Conservation (phyloP, 2,888 invertebrate species). For the Theretra japonica region DNA sequence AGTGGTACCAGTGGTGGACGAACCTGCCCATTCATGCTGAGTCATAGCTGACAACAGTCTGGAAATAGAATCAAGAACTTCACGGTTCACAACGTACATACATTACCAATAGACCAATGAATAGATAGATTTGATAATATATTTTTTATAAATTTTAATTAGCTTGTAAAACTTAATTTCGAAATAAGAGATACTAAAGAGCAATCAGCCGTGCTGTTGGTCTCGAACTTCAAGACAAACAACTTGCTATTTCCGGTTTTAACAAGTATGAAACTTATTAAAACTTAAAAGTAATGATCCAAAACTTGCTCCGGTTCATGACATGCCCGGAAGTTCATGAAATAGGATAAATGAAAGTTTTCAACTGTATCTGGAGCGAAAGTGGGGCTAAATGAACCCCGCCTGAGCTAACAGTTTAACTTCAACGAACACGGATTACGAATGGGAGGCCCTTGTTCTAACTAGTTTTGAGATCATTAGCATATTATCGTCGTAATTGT, state of each 20-base stretch:
- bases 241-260: neutral
- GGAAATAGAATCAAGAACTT: no score
- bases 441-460: neutral
- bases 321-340: neutral
- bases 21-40: no score
- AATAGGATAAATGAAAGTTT: neutral
- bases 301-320: neutral
- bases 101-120: no score
- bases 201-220: neutral
- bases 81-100: no score
- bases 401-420: neutral
- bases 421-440: neutral
- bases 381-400: constrained; percentile 5
- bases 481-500: neutral
- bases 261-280: neutral
- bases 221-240: neutral
- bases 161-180: no score
- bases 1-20: no score
- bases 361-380: neutral
- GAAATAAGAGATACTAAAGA: no score
- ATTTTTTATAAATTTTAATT: no score
- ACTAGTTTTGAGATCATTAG: neutral
- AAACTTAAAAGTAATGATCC: constrained; percentile 1
- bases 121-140: no score
- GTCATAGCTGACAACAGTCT: no score